Conservation (phyloP, 2,113 vertebrate genomes). For the Castor canadensis region DNA sequence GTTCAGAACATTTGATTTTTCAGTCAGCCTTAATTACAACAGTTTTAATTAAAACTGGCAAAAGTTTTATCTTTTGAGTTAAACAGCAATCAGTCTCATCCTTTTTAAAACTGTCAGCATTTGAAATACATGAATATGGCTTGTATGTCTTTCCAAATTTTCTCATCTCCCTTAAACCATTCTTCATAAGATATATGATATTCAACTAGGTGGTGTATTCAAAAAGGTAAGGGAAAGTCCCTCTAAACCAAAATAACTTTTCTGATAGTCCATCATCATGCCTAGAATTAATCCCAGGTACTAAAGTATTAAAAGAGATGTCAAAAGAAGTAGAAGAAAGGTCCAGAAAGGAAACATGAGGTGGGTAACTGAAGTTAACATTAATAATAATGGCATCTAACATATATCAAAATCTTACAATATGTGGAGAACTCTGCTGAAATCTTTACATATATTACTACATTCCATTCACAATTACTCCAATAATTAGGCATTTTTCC, state of each 20-base stretch:
- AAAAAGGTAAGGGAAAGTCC: slow-evolving; percentile 49
- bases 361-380: slow-evolving; percentile 63
- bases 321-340: slow-evolving; percentile 72
- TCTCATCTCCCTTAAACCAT: slow-evolving; percentile 65
- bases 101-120: not conserved
- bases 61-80: not conserved
- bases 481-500: not conserved
- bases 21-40: not conserved
- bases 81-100: not conserved
- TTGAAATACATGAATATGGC: slow-evolving; percentile 11
- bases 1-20: not conserved
- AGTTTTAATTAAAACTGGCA: not conserved
- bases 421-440: slow-evolving; percentile 24
- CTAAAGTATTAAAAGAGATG: slow-evolving; percentile 75
- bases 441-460: slow-evolving; percentile 1
- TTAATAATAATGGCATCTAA: slow-evolving; percentile 69
- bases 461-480: not conserved
- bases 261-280: slow-evolving; percentile 64
- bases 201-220: slow-evolving; percentile 48
- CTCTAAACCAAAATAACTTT: slow-evolving; percentile 72
- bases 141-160: slow-evolving; percentile 6
- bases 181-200: slow-evolving; percentile 65
- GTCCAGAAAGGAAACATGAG: slow-evolving; percentile 76
- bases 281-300: slow-evolving; percentile 70
- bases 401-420: slow-evolving; percentile 70